phyloP scores from a whole-genome alignment of 2,113 vertebrate species.

The Pagrus major region DNA sequence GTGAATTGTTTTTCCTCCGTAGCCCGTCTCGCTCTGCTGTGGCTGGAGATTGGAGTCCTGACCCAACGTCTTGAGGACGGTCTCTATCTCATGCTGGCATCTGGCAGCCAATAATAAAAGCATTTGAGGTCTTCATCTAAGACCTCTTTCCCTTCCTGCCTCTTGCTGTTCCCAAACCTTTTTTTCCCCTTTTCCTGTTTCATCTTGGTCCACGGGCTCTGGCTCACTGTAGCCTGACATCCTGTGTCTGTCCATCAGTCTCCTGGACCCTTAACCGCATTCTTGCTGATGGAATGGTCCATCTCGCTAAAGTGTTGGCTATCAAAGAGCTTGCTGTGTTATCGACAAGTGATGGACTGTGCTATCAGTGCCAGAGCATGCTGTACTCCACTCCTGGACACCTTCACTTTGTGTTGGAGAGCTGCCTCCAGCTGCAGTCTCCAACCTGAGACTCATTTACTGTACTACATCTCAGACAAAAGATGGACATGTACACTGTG shows the following conservation, averaged over 20 bases:
- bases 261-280: constrained; percentile 20
- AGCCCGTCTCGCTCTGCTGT: constrained; percentile 30
- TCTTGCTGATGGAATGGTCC: constrained; percentile 29
- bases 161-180: background rate
- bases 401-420: constrained; percentile 14
- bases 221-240: constrained; percentile 37
- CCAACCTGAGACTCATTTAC: constrained; percentile 20
- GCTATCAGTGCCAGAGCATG: constrained; percentile 35
- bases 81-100: constrained; percentile 73
- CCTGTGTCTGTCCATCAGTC: constrained; percentile 50
- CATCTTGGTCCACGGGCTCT: background rate
- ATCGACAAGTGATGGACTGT: constrained; percentile 47
- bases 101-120: constrained; percentile 78
- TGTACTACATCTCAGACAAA: background rate
- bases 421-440: constrained; percentile 4
- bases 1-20: constrained; percentile 67
- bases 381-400: constrained; percentile 25
- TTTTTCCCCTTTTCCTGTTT: background rate
- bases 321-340: constrained; percentile 43
- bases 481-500: background rate
- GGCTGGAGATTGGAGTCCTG: constrained; percentile 80
- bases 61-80: constrained; percentile 64
- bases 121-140: constrained; percentile 69
- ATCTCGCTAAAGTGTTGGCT: constrained; percentile 50
- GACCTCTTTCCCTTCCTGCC: constrained; percentile 23